A percentile compares a stretch with the other conserved stretches of the same genome.
phyloP scores from a whole-genome alignment of 2,113 vertebrate genomes.

The Hippocampus zosterae region DNA sequence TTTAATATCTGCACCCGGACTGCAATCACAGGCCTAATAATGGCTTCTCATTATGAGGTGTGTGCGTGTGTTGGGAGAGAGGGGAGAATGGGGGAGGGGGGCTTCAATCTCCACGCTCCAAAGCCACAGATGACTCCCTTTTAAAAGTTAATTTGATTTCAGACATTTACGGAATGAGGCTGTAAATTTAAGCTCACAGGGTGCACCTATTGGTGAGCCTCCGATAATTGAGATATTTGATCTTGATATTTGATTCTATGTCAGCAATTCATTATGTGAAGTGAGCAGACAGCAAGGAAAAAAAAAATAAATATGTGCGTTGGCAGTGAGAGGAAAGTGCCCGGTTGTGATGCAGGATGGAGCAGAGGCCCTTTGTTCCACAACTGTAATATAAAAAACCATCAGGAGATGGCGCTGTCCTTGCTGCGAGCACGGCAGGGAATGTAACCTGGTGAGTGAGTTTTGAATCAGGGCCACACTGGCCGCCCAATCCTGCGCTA shows the following conservation, averaged over 20 bases:
- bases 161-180: constrained; percentile 64
- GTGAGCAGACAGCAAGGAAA: constrained; percentile 20
- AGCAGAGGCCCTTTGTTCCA: constrained; percentile 21
- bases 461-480: constrained; percentile 34
- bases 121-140: constrained; percentile 70
- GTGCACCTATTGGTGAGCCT: constrained; percentile 45
- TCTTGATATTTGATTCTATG: constrained; percentile 51
- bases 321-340: constrained; percentile 13
- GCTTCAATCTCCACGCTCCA: constrained; percentile 63
- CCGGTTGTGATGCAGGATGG: neutral
- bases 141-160: constrained; percentile 73
- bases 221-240: constrained; percentile 64
- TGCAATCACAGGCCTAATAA: constrained; percentile 72
- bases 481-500: neutral
- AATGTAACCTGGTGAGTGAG: constrained; percentile 26
- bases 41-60: constrained; percentile 67
- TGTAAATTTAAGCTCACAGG: constrained; percentile 60
- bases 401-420: constrained; percentile 69
- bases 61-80: constrained; percentile 18
- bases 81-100: constrained; percentile 5
- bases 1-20: constrained; percentile 68
- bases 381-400: constrained; percentile 19
- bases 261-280: constrained; percentile 50
- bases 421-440: constrained; percentile 34
- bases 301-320: constrained; percentile 25